phyloP scores from a whole-genome alignment of 2,113 vertebrate species.

The Rousettus leschenaultii region DNA sequence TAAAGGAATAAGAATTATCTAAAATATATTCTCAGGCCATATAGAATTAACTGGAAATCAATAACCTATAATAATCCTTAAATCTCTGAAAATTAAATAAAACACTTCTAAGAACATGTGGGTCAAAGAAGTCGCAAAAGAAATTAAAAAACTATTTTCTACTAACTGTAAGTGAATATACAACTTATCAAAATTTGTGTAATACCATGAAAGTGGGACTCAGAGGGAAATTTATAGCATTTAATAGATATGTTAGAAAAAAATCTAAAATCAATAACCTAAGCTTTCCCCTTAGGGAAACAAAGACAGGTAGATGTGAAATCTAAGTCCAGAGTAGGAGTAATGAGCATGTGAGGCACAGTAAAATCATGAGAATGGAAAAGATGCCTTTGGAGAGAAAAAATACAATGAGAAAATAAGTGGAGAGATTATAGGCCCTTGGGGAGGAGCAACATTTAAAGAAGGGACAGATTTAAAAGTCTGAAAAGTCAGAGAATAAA shows the following conservation, averaged over 20 bases:
- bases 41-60: neutral
- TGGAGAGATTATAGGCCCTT: too few relatives aligned
- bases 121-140: neutral
- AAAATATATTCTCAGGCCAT: neutral
- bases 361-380: neutral
- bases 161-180: neutral
- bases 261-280: neutral
- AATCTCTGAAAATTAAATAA: neutral
- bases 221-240: neutral
- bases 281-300: neutral
- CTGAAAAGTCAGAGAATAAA: neutral
- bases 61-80: neutral
- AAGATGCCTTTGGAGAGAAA: neutral
- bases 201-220: neutral
- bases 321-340: neutral
- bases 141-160: constrained; percentile 8
- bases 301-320: neutral
- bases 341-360: neutral
- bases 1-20: neutral
- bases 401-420: neutral
- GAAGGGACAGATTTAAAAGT: neutral
- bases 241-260: neutral
- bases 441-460: neutral
- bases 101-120: neutral
- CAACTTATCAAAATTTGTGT: neutral